Conservation (phyloP, 92 coral and sea anemone species). For the Porites divaricata region DNA sequence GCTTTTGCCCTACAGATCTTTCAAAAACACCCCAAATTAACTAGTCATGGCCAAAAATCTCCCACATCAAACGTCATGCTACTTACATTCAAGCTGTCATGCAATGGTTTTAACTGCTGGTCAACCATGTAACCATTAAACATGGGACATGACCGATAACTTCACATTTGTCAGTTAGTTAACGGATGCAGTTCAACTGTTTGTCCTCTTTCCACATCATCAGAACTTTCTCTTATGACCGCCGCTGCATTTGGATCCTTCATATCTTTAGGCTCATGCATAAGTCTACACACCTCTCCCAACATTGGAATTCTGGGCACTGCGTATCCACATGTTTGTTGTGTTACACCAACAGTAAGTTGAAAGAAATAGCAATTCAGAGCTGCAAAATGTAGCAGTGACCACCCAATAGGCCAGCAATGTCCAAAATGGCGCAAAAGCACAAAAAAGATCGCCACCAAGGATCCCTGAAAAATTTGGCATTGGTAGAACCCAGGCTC, state of each 20-base stretch:
- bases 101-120: not conserved
- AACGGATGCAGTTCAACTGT: conserved; percentile 41
- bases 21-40: no score
- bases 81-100: no score
- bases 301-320: conserved; percentile 46
- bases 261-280: conserved; percentile 62
- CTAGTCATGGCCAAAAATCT: no score
- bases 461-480: conserved; percentile 50
- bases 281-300: conserved; percentile 63
- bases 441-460: conserved; percentile 24
- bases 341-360: conserved; percentile 28
- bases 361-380: conserved; percentile 19
- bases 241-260: conserved; percentile 74
- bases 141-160: conserved; percentile 60
- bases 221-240: conserved; percentile 42
- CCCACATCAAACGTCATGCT: no score
- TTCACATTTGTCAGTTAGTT: conserved; percentile 44
- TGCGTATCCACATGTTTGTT: conserved; percentile 34
- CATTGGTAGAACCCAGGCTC: conserved; percentile 42
- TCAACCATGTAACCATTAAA: conserved; percentile 57
- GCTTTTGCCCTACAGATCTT: no score
- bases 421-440: conserved; percentile 1
- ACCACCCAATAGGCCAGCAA: conserved; percentile 22
- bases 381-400: conserved; percentile 33
- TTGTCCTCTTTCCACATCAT: conserved; percentile 24